These are phyloP conservation scores for Ganaspis brasiliensis DNA, from an alignment of 2,888 invertebrate genomes.

Conservation along the genomic window DNA sequence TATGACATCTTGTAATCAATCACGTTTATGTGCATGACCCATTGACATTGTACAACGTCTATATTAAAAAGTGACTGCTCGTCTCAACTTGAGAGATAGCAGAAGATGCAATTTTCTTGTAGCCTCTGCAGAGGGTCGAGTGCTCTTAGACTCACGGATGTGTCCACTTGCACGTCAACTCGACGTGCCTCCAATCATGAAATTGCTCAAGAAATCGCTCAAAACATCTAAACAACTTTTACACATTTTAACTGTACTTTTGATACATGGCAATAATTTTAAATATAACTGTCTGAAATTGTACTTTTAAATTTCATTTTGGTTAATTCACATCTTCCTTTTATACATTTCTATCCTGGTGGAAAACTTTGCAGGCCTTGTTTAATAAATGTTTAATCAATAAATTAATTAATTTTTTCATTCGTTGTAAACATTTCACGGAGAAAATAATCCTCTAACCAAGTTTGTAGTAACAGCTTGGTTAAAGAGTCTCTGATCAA, in stretches of 20 bases:
- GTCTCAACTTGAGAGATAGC: conserved; percentile 28
- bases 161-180: conserved; percentile 41
- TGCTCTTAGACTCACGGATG: conserved; percentile 36
- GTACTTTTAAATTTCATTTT: too few relatives aligned
- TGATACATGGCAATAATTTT: not conserved
- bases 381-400: too few relatives aligned
- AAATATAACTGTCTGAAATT: too few relatives aligned
- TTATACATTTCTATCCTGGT: too few relatives aligned
- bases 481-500: too few relatives aligned
- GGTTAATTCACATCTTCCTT: too few relatives aligned
- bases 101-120: conserved; percentile 39
- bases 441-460: too few relatives aligned
- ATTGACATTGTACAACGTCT: conserved; percentile 17
- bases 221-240: conserved; percentile 17
- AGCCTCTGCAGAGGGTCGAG: conserved; percentile 40
- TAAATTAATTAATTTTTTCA: too few relatives aligned
- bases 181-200: conserved; percentile 37
- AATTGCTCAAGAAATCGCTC: conserved; percentile 19
- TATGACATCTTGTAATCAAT: conserved; percentile 38
- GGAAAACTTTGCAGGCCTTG: too few relatives aligned
- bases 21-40: not conserved
- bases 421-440: too few relatives aligned
- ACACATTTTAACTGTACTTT: conserved; percentile 28
- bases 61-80: conserved; percentile 36
- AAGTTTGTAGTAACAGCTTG: too few relatives aligned